phyloP scores from a whole-genome alignment of 2,797 vertebrate genomes.

The Lepilemur ruficaudatus region DNA sequence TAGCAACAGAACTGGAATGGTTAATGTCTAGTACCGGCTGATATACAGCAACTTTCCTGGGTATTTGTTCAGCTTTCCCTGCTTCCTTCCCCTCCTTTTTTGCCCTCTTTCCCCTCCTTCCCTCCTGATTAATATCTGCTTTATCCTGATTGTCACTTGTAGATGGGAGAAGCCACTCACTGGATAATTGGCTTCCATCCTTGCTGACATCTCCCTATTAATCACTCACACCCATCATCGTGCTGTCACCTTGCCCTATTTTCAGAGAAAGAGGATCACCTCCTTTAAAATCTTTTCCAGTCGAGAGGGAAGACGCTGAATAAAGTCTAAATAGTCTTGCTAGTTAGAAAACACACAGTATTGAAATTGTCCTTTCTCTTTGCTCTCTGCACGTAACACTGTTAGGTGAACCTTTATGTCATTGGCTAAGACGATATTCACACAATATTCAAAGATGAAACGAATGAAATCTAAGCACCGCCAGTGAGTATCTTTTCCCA shows the following conservation, averaged over 20 bases:
- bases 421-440: neutral
- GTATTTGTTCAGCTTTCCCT: neutral
- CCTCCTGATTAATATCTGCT: neutral
- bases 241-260: neutral
- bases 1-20: neutral
- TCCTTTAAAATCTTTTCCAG: neutral
- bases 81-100: neutral
- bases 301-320: neutral
- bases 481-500: neutral
- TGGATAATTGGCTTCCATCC: neutral
- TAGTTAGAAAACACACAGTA: neutral
- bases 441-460: conserved; percentile 27
- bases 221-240: neutral
- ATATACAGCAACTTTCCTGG: neutral
- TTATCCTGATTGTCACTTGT: neutral
- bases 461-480: neutral
- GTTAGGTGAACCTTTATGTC: neutral
- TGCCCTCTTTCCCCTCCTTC: neutral
- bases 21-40: neutral
- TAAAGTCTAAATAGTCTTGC: conserved; percentile 4
- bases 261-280: neutral
- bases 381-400: neutral
- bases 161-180: neutral
- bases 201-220: neutral
- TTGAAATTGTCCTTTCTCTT: neutral